These are phyloP conservation scores for Philereme vetulata DNA, from an alignment of 2,888 invertebrate species.

Conservation along the genomic window DNA sequence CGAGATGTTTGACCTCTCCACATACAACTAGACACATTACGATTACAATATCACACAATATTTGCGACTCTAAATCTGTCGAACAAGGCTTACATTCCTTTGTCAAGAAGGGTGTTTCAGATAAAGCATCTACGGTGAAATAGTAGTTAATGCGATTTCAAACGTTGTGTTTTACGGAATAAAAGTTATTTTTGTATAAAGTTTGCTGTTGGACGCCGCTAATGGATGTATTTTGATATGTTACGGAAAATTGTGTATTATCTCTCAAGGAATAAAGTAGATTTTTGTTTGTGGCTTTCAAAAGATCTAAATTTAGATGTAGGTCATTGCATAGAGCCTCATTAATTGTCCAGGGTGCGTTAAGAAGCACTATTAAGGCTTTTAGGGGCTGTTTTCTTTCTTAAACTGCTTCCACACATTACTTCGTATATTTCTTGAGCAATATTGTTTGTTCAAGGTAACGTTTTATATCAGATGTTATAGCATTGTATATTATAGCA, in stretches of 20 bases:
- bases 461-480: not conserved
- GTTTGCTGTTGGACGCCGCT: slow-evolving; percentile 3
- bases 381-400: slow-evolving; percentile 40
- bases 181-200: slow-evolving; percentile 16
- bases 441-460: slow-evolving; percentile 3
- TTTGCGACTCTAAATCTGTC: not conserved
- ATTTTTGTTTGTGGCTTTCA: slow-evolving; percentile 28
- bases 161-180: slow-evolving; percentile 9
- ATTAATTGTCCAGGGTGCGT: slow-evolving; percentile 59
- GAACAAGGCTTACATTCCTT: slow-evolving; percentile 6
- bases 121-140: slow-evolving; percentile 12
- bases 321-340: slow-evolving; percentile 55
- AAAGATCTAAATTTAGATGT: slow-evolving; percentile 58
- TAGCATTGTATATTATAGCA: too few species aligned
- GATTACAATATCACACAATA: not conserved
- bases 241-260: slow-evolving; percentile 5
- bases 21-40: not conserved
- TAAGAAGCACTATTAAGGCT: slow-evolving; percentile 51
- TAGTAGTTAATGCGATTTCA: not conserved
- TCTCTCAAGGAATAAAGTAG: not conserved
- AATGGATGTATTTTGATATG: slow-evolving; percentile 13
- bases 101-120: slow-evolving; percentile 4
- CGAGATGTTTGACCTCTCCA: slow-evolving; percentile 10
- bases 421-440: slow-evolving; percentile 8
- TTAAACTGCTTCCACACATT: slow-evolving; percentile 16